phyloP scores from a whole-genome alignment of 1,140 invertebrate genomes.

The Diabrotica virgifera region DNA sequence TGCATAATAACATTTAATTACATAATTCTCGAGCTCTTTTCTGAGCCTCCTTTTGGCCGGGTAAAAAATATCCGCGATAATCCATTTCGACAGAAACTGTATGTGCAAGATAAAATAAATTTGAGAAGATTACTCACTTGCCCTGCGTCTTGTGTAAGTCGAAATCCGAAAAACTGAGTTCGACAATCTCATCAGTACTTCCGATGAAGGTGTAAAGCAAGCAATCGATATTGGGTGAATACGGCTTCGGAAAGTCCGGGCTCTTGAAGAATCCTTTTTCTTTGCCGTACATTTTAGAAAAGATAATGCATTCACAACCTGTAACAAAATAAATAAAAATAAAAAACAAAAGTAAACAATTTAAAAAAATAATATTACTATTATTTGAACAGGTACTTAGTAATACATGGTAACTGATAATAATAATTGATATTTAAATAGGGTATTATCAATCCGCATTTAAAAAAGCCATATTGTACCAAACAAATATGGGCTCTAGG shows the following conservation, averaged over 20 bases:
- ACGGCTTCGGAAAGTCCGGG: constrained; percentile 75
- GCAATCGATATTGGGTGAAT: constrained; percentile 73
- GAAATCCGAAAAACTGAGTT: constrained; percentile 78
- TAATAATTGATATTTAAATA: no score
- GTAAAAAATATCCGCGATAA: not conserved
- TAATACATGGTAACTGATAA: no score
- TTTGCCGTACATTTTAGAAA: constrained; percentile 74
- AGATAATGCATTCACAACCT: constrained; percentile 81
- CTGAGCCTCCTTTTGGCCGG: no score
- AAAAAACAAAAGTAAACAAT: no score
- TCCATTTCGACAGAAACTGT: not conserved
- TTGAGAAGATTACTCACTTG: constrained; percentile 56
- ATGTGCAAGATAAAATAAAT: not conserved
- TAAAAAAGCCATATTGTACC: no score
- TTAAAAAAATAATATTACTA: no score
- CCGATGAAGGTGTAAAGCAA: constrained; percentile 83
- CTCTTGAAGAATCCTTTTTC: constrained; percentile 77
- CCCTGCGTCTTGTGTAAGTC: constrained; percentile 62
- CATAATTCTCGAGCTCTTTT: no score
- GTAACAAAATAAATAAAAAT: constrained; percentile 42
- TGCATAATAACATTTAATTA: no score
- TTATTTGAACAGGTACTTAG: no score
- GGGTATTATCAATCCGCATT: no score
- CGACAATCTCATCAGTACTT: constrained; percentile 72
- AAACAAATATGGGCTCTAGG: no score